Evolutionary conservation across 2,888 invertebrate genomes (phyloP).

Genomic region (Archips crataeganus): DNA sequence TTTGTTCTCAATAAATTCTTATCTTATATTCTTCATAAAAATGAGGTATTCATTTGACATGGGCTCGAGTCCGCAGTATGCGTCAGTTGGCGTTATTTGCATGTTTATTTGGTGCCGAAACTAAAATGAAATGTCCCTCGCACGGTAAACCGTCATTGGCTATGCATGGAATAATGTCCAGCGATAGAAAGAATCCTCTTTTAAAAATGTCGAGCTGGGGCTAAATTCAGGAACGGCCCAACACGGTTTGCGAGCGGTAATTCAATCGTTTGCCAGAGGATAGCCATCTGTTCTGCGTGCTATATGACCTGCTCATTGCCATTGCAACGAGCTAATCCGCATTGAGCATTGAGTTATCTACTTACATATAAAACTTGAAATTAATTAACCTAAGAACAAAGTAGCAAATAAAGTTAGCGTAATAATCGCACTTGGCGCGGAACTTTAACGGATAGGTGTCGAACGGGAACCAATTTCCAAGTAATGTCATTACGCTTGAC

Average conservation of each 20-base stretch:
- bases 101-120: slow-evolving; percentile 3
- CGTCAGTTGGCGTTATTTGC: not conserved
- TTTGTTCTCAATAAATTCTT: too few species aligned
- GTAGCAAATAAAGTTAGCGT: not conserved
- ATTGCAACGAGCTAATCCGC: too few species aligned
- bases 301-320: too few species aligned
- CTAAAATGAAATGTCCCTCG: slow-evolving; percentile 3
- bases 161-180: not conserved
- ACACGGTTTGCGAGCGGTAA: too few species aligned
- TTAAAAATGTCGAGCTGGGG: not conserved
- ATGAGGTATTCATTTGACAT: not conserved
- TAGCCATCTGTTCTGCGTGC: too few species aligned
- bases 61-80: not conserved
- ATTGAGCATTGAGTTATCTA: too few species aligned
- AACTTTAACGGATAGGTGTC: slow-evolving; percentile 2
- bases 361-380: too few species aligned
- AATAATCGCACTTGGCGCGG: not conserved
- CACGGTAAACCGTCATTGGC: not conserved
- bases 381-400: not conserved
- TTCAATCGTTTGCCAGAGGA: too few species aligned
- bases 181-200: too few species aligned
- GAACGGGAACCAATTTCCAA: slow-evolving; percentile 4
- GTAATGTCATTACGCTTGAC: slow-evolving; percentile 3
- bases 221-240: too few species aligned
- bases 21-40: not conserved